phyloP scores from a whole-genome alignment of 2,113 vertebrate species.

The Ovibos moschatus region DNA sequence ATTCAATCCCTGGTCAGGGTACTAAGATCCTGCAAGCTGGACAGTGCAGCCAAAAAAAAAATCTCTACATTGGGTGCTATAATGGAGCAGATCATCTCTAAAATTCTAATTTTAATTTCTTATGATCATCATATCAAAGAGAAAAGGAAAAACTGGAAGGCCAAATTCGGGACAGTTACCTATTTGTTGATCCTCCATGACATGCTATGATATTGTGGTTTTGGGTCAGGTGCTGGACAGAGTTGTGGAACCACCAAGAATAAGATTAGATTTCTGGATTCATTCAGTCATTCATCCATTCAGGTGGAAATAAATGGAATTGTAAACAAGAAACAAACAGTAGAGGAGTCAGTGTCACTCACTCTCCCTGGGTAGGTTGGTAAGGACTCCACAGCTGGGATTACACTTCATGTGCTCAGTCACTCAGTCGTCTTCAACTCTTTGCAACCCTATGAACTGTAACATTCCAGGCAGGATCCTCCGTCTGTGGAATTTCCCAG shows the following conservation, averaged over 20 bases:
- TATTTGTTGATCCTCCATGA: not conserved
- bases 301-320: not conserved
- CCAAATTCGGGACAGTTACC: not conserved
- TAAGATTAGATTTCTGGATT: not conserved
- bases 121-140: not conserved
- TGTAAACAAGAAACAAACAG: not conserved
- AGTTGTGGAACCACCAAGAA: not conserved
- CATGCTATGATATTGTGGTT: not conserved
- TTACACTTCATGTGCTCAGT: not conserved
- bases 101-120: not conserved
- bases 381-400: not conserved
- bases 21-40: not conserved
- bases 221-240: not conserved
- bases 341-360: not conserved
- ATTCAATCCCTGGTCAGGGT: not conserved
- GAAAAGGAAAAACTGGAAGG: not conserved
- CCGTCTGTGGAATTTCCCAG: not conserved
- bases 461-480: not conserved
- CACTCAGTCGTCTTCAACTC: not conserved
- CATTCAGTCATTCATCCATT: not conserved
- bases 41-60: not conserved
- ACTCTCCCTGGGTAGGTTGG: not conserved
- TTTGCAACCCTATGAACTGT: not conserved
- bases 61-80: not conserved
- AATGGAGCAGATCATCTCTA: not conserved